A percentile compares a stretch with the other conserved stretches of the same genome.
phyloP scores from a whole-genome alignment of 2,113 vertebrate genomes.

The Lonchura striata region DNA sequence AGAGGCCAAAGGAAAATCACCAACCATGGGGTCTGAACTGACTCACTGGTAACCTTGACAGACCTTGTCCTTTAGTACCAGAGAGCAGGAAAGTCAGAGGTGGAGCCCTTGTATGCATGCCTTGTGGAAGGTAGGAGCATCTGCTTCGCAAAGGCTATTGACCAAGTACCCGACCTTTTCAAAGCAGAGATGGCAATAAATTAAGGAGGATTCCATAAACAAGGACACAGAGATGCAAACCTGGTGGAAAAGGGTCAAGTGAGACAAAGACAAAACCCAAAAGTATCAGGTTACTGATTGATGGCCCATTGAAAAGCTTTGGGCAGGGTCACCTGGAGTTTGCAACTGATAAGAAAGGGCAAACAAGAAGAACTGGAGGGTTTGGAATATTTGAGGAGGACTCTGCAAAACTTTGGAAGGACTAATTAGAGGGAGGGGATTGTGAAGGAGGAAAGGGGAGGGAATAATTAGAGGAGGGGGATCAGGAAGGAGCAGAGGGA shows the following conservation, averaged over 20 bases:
- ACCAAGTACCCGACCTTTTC: background rate
- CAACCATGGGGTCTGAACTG: background rate
- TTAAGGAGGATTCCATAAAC: background rate
- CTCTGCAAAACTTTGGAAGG: background rate
- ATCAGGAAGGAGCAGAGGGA: background rate
- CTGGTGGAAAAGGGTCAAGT: background rate
- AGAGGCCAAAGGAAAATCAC: background rate
- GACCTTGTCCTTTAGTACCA: background rate
- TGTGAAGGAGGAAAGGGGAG: background rate
- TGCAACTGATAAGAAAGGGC: background rate
- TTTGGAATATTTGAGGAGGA: background rate
- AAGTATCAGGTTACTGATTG: background rate
- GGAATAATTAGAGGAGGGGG: background rate
- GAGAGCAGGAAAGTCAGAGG: background rate
- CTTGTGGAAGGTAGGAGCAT: background rate
- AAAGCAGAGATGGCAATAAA: background rate
- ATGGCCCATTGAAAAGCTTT: background rate
- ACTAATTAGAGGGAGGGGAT: background rate
- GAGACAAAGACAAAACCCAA: background rate
- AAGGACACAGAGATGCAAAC: background rate
- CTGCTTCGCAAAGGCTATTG: background rate
- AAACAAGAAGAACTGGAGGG: background rate
- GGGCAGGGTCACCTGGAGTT: background rate
- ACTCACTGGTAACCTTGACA: background rate
- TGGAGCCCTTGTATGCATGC: background rate